Evolutionary conservation across 1,140 invertebrate genomes (phyloP).

Genomic region (Gryon sp.): DNA sequence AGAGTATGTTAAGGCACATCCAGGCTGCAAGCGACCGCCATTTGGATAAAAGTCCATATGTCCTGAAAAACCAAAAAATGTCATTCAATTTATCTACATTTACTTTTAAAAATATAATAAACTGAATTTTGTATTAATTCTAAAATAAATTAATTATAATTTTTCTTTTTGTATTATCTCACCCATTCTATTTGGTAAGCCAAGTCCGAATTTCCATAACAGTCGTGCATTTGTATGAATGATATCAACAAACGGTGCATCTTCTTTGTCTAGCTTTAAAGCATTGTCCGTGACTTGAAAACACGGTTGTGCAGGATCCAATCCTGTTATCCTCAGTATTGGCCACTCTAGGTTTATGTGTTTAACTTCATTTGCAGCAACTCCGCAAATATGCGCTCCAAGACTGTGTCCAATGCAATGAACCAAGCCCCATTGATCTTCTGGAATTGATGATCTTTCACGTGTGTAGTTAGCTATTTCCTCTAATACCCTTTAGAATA

Average conservation of each 20-base stretch:
- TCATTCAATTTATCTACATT: too few relatives aligned
- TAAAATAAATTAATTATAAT: too few relatives aligned
- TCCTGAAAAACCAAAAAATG: slow-evolving; percentile 74
- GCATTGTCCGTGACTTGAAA: slow-evolving; percentile 78
- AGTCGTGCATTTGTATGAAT: slow-evolving; percentile 83
- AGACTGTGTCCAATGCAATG: slow-evolving; percentile 83
- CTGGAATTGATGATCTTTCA: neutral
- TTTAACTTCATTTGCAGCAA: slow-evolving; percentile 79
- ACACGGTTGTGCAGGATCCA: slow-evolving; percentile 84
- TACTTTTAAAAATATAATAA: too few relatives aligned
- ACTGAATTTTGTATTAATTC: too few relatives aligned
- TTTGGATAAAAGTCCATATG: slow-evolving; percentile 86
- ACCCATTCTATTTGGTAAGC: slow-evolving; percentile 80
- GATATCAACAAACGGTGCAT: slow-evolving; percentile 85
- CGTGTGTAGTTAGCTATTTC: slow-evolving; percentile 30
- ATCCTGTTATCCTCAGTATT: slow-evolving; percentile 77
- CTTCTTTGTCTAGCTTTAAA: slow-evolving; percentile 80
- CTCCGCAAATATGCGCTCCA: slow-evolving; percentile 83
- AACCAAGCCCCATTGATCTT: slow-evolving; percentile 67
- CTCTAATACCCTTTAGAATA: slow-evolving; percentile 1
- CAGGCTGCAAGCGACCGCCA: slow-evolving; percentile 82
- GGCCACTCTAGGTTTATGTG: slow-evolving; percentile 63
- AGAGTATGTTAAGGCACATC: slow-evolving; percentile 68
- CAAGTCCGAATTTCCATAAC: slow-evolving; percentile 79
- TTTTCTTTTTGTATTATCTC: neutral